phyloP scores from a whole-genome alignment of 2,888 invertebrate species.

The Meta bourneti region DNA sequence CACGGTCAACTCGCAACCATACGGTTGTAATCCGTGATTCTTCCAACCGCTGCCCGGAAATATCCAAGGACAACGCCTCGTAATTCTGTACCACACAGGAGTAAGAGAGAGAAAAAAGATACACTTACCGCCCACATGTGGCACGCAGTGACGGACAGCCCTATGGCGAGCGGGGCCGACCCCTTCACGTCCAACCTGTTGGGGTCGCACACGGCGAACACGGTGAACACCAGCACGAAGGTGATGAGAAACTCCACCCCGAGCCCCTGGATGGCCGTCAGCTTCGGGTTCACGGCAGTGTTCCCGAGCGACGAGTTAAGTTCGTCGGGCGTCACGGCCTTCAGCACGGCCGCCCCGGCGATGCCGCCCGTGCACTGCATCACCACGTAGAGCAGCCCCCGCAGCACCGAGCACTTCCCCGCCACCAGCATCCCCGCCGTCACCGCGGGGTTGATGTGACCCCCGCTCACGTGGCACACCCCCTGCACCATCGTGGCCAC shows the following conservation, averaged over 20 bases:
- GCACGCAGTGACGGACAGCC: slow-evolving; percentile 90
- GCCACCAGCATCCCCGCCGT: slow-evolving; percentile 89
- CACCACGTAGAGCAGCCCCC: slow-evolving; percentile 89
- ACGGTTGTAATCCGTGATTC: too few species aligned
- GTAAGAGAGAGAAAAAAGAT: neutral
- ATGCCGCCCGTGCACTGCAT: slow-evolving; percentile 92
- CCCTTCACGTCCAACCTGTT: slow-evolving; percentile 89
- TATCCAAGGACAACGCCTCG: too few species aligned
- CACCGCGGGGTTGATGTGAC: slow-evolving; percentile 95
- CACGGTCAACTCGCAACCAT: too few species aligned
- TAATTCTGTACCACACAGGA: neutral
- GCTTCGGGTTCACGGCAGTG: slow-evolving; percentile 84
- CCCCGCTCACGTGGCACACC: slow-evolving; percentile 90
- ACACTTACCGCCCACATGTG: slow-evolving; percentile 91
- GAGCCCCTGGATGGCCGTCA: slow-evolving; percentile 89
- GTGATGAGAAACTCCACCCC: slow-evolving; percentile 92
- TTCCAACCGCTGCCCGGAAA: too few species aligned
- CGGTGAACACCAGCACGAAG: slow-evolving; percentile 91
- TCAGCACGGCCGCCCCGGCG: slow-evolving; percentile 78
- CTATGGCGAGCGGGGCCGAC: slow-evolving; percentile 92
- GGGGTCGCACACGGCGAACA: slow-evolving; percentile 90
- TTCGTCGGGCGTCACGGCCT: slow-evolving; percentile 82
- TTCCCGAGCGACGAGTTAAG: slow-evolving; percentile 86
- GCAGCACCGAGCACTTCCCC: slow-evolving; percentile 88
- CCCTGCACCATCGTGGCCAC: slow-evolving; percentile 93